Evolutionary conservation across 2,888 invertebrate genomes (phyloP).

Genomic region (Crocallis elinguaria): DNA sequence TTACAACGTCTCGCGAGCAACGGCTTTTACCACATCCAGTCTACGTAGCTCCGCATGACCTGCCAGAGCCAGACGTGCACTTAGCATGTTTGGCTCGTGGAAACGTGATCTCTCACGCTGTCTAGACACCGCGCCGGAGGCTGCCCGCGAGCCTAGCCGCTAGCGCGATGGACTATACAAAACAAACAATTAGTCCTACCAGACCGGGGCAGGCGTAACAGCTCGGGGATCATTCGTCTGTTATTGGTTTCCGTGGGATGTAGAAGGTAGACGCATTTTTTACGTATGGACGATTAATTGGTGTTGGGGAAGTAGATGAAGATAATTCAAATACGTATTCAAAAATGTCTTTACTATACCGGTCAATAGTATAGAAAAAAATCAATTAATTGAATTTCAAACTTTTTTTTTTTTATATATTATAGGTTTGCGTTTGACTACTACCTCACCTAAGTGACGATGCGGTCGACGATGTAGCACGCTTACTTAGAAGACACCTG

Average conservation of each 20-base stretch:
- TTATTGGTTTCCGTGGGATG: neutral
- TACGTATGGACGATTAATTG: too few relatives aligned
- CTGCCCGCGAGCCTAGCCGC: conserved; percentile 65
- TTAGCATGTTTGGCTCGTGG: conserved; percentile 77
- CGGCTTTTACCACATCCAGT: conserved; percentile 44
- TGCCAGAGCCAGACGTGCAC: conserved; percentile 74
- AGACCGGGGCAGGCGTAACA: neutral
- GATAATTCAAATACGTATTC: too few relatives aligned
- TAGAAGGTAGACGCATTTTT: neutral
- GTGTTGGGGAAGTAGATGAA: too few relatives aligned
- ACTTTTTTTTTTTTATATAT: too few relatives aligned
- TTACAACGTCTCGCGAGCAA: too few relatives aligned
- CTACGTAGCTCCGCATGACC: conserved; percentile 47
- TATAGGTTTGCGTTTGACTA: too few relatives aligned
- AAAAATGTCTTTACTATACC: too few relatives aligned
- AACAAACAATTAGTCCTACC: conserved; percentile 61
- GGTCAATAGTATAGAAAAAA: too few relatives aligned
- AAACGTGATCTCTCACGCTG: conserved; percentile 79
- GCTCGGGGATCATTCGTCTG: neutral
- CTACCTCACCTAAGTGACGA: too few relatives aligned
- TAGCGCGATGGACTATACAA: conserved; percentile 59
- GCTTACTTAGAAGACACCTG: too few relatives aligned
- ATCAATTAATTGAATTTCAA: too few relatives aligned
- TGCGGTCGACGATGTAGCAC: too few relatives aligned
- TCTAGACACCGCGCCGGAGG: conserved; percentile 72